Percentiles rank a stretch among this genome's conserved stretches.
Conservation (phyloP, 1,140 invertebrate species). For the Harlomillsia oculata region DNA sequence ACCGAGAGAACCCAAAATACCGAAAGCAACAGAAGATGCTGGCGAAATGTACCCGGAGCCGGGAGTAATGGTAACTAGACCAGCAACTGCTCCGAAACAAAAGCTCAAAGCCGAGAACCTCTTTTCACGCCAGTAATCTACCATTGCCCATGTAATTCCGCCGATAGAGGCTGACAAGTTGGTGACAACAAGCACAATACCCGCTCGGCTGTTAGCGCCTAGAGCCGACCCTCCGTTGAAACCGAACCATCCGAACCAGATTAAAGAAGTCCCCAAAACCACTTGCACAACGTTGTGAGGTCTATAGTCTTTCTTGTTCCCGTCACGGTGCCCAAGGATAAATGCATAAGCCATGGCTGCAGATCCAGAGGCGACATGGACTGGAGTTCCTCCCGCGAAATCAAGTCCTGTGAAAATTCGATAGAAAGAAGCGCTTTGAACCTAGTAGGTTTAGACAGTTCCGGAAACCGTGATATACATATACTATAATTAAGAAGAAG, state of each 20-base stretch:
- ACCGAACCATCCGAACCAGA: conserved; percentile 31
- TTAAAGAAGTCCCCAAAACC: conserved; percentile 24
- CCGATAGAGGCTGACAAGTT: conserved; percentile 27
- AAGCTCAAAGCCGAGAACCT: conserved; percentile 32
- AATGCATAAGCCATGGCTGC: conserved; percentile 28
- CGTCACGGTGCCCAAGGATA: conserved; percentile 26
- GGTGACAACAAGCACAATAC: conserved; percentile 27
- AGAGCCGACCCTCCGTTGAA: conserved; percentile 29
- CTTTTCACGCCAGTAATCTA: conserved; percentile 26
- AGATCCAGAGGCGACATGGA: conserved; percentile 29
- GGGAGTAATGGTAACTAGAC: conserved; percentile 29
- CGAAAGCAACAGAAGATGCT: conserved; percentile 18
- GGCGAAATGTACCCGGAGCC: conserved; percentile 27
- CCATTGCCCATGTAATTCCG: conserved; percentile 30
- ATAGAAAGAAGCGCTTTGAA: neutral
- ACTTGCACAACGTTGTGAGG: conserved; percentile 33
- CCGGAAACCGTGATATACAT: too few relatives aligned
- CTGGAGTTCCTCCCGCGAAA: conserved; percentile 30
- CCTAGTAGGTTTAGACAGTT: too few relatives aligned
- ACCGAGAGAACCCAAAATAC: conserved; percentile 21
- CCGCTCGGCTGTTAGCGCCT: conserved; percentile 24
- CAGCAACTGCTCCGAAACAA: conserved; percentile 31
- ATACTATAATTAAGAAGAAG: neutral
- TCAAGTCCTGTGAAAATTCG: conserved; percentile 17
- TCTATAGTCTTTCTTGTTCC: conserved; percentile 10